phyloP scores from a whole-genome alignment of 2,113 vertebrate genomes.

The Halichoeres trimaculatus region DNA sequence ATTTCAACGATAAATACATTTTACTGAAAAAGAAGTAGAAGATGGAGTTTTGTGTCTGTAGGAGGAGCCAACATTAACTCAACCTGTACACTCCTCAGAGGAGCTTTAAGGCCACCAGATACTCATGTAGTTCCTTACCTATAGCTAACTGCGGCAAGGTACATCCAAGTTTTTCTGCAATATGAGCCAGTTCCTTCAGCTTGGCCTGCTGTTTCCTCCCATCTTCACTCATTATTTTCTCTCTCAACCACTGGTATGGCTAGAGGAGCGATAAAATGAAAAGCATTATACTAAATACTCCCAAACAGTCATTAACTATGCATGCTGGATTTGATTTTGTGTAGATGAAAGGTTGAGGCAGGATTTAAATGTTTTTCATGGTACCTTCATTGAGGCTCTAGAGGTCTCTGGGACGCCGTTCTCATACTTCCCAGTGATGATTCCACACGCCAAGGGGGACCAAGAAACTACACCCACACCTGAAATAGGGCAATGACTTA shows the following conservation, averaged over 20 bases:
- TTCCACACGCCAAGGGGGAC: slow-evolving; percentile 96
- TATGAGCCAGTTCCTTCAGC: slow-evolving; percentile 91
- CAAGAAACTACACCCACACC: slow-evolving; percentile 97
- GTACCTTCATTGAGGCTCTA: slow-evolving; percentile 95
- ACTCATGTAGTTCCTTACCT: slow-evolving; percentile 78
- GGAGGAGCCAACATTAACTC: no score
- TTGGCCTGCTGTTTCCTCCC: slow-evolving; percentile 94
- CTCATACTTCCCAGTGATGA: slow-evolving; percentile 98
- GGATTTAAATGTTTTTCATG: neutral
- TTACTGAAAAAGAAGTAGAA: no score
- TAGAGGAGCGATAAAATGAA: slow-evolving; percentile 52
- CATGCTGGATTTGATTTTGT: no score
- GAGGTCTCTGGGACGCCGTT: slow-evolving; percentile 94
- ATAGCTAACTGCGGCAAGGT: slow-evolving; percentile 96
- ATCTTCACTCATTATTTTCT: slow-evolving; percentile 94
- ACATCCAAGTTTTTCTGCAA: slow-evolving; percentile 92
- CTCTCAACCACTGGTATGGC: slow-evolving; percentile 98
- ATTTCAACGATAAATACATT: no score
- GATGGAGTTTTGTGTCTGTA: no score
- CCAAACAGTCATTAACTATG: neutral
- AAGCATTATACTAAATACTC: neutral
- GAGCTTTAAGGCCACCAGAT: no score
- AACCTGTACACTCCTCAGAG: no score
- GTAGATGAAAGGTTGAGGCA: neutral
- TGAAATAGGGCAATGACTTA: slow-evolving; percentile 51